Evolutionary conservation across 2,113 vertebrate species (phyloP), one percentile per base, ranked within the genome.

Genomic region (Sander lucioperca): DNA sequence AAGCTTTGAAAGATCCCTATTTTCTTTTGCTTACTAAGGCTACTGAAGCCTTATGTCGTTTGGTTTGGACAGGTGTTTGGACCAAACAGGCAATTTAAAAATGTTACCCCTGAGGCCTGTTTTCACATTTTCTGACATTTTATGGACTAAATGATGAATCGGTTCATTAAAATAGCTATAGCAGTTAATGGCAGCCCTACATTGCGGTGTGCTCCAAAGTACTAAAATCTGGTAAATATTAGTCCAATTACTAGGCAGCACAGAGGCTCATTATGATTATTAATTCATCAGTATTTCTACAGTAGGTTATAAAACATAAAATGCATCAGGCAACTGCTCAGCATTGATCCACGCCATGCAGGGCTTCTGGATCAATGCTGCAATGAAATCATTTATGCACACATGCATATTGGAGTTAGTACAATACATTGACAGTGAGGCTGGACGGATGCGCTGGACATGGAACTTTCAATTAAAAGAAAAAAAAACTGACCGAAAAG

Each of bases 331-430:
- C 36, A 53, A 56, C 0, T 23, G 48, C 61, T 33, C 23, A 74
- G 75, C 75, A 78, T 83, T 68, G 66, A 81, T 68, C 56, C 71
- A 68, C 15, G 5, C 14, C 74, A 63, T 64, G 39, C 73, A 76
- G 10, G 43, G 39, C 33, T 6, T 21, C 27, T 54, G 56, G 59
- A 68, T 79, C 56, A 61, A 39, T 72, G 82, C 47, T 69, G 45
- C 21, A 39, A n/a, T 74, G 11, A 43, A 65, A 36, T 23, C 7
- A 77, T 53, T 58, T 47, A 56, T 73, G 39, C 43, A 54, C 54
- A 72, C 77, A 80, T 79, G 76, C 85, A 83, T 61, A 63, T 15
- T 48, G 57, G 23, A 78, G 47, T 74, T 80, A 67, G 58, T 74
- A 30, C 13, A 53, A 11, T 18, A 67, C 50, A 77, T 65, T 84